Conservation (phyloP, 23 tunicate species). For the Botrylloides violaceus region DNA sequence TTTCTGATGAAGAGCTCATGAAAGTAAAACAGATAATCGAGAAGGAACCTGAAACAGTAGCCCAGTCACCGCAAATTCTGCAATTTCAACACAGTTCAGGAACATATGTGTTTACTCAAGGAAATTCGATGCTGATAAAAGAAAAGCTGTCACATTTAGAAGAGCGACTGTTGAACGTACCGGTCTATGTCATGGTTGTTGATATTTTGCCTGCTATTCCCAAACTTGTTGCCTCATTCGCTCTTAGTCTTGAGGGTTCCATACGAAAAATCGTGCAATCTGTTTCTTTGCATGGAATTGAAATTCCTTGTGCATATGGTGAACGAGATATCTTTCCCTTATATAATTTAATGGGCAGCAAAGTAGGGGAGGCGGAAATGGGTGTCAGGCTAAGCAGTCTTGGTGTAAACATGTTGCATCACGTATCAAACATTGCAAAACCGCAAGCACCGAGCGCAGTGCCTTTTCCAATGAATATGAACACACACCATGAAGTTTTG, state of each 20-base stretch:
- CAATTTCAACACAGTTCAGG: constrained; percentile 23
- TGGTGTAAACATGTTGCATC: constrained; percentile 14
- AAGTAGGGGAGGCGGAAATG: constrained; percentile 23
- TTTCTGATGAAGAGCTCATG: constrained; percentile 17
- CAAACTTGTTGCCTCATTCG: constrained; percentile 21
- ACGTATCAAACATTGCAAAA: constrained; percentile 13
- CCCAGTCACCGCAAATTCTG: background rate
- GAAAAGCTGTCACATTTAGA: background rate
- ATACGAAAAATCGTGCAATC: constrained; percentile 6
- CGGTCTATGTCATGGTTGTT: constrained; percentile 15
- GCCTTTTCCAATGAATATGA: background rate
- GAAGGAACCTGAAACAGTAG: constrained; percentile 5
- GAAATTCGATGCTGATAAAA: constrained; percentile 21
- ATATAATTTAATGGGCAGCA: constrained; percentile 21
- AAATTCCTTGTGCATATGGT: constrained; percentile 19
- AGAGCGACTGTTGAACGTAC: background rate
- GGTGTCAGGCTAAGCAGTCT: constrained; percentile 19
- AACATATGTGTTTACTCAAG: constrained; percentile 13
- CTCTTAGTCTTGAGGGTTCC: constrained; percentile 11
- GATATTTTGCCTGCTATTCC: constrained; percentile 18
- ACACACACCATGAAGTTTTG: background rate
- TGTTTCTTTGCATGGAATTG: constrained; percentile 13
- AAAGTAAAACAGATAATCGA: background rate
- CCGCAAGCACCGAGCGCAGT: background rate
- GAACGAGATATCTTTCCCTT: constrained; percentile 25